phyloP scores from a whole-genome alignment of 2,797 vertebrate genomes.

The Propithecus deckenii region DNA sequence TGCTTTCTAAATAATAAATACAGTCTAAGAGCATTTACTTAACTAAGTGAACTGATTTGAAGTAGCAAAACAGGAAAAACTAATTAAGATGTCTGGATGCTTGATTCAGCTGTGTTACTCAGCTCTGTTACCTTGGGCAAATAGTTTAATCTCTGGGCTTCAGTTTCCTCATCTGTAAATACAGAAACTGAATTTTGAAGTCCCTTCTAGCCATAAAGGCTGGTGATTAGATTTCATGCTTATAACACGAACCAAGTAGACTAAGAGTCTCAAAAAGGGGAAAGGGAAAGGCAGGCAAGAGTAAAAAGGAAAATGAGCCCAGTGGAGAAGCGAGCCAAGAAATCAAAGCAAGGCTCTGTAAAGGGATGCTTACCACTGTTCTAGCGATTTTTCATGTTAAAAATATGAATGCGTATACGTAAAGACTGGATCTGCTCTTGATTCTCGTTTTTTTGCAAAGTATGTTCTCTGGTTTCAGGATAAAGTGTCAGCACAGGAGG shows the following conservation, averaged over 20 bases:
- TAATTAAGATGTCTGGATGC: slow-evolving; percentile 47
- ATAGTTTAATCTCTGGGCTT: slow-evolving; percentile 5
- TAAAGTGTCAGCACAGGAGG: slow-evolving; percentile 6
- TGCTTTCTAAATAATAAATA: slow-evolving; percentile 60
- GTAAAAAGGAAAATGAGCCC: neutral
- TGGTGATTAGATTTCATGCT: slow-evolving; percentile 54
- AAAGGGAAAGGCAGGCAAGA: neutral
- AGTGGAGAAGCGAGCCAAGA: neutral
- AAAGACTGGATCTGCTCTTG: slow-evolving; percentile 13
- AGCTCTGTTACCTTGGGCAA: slow-evolving; percentile 48
- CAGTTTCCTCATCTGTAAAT: slow-evolving; percentile 47
- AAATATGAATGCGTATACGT: neutral
- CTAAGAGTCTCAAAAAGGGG: neutral
- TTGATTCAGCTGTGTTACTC: slow-evolving; percentile 49
- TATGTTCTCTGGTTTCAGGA: slow-evolving; percentile 17
- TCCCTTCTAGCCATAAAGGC: neutral
- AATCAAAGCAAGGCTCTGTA: neutral
- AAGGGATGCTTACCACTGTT: neutral
- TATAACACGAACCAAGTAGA: neutral
- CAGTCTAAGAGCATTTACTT: slow-evolving; percentile 56
- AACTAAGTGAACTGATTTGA: slow-evolving; percentile 26
- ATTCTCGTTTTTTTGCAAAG: neutral
- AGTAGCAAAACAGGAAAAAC: slow-evolving; percentile 39
- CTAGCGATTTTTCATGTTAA: slow-evolving; percentile 11
- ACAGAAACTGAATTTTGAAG: slow-evolving; percentile 34